A percentile compares a stretch with the other conserved stretches of the same genome.
These are phyloP conservation scores for Semotilus atromaculatus DNA, from an alignment of 2,797 vertebrate genomes.

Conservation along the genomic window DNA sequence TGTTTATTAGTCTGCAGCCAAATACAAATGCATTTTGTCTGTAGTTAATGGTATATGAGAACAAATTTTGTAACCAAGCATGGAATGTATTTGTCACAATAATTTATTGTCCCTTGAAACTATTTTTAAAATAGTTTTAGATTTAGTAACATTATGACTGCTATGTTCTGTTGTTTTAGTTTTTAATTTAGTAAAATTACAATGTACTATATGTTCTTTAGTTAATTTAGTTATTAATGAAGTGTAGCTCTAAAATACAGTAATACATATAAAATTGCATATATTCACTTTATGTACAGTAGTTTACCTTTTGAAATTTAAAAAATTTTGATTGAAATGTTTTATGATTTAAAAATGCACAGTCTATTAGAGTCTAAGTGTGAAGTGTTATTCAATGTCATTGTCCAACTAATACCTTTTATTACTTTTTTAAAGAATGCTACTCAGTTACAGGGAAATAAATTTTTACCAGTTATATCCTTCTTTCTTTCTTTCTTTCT, in stretches of 20 bases:
- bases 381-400: constrained; percentile 20
- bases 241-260: constrained; percentile 14
- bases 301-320: constrained; percentile 21
- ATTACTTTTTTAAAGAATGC: constrained; percentile 49
- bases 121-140: constrained; percentile 48
- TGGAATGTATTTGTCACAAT: constrained; percentile 57
- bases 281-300: constrained; percentile 49
- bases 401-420: constrained; percentile 18
- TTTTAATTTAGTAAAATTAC: not conserved
- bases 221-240: not conserved
- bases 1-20: constrained; percentile 47
- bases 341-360: constrained; percentile 35
- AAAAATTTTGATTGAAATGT: constrained; percentile 13
- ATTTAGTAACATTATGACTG: constrained; percentile 12
- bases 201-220: constrained; percentile 2
- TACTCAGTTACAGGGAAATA: constrained; percentile 61
- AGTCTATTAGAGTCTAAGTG: constrained; percentile 34
- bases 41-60: constrained; percentile 44
- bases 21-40: constrained; percentile 54
- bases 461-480: constrained; percentile 75
- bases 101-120: constrained; percentile 54
- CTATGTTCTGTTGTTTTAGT: constrained; percentile 17
- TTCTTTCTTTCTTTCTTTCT: constrained; percentile 43
- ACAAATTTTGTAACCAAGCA: constrained; percentile 47
- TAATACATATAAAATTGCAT: constrained; percentile 10